Evolutionary conservation across 2,797 vertebrate species (phyloP).

Genomic region (Anguilla marmorata): DNA sequence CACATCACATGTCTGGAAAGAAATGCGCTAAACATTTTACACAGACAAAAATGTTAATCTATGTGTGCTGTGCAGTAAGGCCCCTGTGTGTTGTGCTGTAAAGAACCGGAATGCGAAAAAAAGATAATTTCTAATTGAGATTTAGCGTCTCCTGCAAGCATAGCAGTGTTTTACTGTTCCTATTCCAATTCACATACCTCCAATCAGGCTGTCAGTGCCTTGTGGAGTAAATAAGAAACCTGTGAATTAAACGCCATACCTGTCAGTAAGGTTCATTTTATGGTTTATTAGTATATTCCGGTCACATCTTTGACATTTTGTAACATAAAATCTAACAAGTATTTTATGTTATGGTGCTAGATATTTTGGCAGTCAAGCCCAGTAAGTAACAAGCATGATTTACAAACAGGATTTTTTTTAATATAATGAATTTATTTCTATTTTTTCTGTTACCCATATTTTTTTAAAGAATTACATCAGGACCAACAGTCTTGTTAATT

Average conservation of each 20-base stretch:
- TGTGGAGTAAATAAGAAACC: background rate
- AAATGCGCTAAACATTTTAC: background rate
- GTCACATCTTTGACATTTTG: background rate
- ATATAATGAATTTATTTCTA: slow-evolving; percentile 67
- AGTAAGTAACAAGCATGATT: slow-evolving; percentile 59
- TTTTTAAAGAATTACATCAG: slow-evolving; percentile 60
- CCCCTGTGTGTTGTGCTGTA: no score
- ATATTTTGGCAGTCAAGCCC: slow-evolving; percentile 64
- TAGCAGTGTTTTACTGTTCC: background rate
- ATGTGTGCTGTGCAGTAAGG: background rate
- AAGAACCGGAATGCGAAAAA: background rate
- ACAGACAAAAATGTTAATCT: background rate
- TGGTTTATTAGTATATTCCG: background rate
- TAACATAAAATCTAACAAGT: background rate
- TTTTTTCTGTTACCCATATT: slow-evolving; percentile 73
- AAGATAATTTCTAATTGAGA: background rate
- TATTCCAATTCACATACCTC: background rate
- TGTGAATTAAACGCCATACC: background rate
- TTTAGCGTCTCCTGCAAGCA: background rate
- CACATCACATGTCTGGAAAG: background rate
- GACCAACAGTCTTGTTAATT: slow-evolving; percentile 75
- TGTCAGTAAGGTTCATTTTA: background rate
- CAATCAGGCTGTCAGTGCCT: background rate
- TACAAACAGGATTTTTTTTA: slow-evolving; percentile 63
- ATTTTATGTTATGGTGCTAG: slow-evolving; percentile 47